Evolutionary conservation across 2,113 vertebrate genomes (phyloP).

Genomic region (Dromiciops gliroides): DNA sequence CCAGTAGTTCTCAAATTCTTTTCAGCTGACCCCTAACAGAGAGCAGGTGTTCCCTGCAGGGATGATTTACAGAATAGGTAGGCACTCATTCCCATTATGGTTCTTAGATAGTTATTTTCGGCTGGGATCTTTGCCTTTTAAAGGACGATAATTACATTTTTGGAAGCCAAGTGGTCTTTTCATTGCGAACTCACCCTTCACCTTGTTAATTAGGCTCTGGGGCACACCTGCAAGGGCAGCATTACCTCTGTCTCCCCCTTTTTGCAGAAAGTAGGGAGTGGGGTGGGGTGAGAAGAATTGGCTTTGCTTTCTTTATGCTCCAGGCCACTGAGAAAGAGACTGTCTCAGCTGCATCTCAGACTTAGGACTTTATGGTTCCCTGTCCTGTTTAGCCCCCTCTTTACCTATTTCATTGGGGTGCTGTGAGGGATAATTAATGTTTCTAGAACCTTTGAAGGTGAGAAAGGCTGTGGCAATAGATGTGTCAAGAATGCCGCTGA

Average conservation of each 20-base stretch:
- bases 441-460: conserved; percentile 58
- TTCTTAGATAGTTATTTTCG: neutral
- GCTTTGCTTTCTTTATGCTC: conserved; percentile 29
- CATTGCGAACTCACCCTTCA: conserved; percentile 15
- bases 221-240: neutral
- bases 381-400: conserved; percentile 25
- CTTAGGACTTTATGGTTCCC: conserved; percentile 44
- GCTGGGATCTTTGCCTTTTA: neutral
- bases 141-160: neutral
- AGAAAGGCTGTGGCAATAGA: conserved; percentile 39
- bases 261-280: neutral
- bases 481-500: conserved; percentile 51
- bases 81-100: neutral
- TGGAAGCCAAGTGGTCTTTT: conserved; percentile 9
- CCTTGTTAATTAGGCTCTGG: conserved; percentile 47
- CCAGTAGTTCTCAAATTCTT: neutral
- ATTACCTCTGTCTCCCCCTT: neutral
- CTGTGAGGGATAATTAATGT: conserved; percentile 39
- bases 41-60: neutral
- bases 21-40: neutral
- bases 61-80: neutral
- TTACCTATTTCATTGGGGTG: conserved; percentile 40
- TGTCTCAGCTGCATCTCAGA: neutral
- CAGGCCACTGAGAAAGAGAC: conserved; percentile 18
- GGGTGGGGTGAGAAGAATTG: neutral